phyloP scores from a whole-genome alignment of 2,888 invertebrate species.

The Cephus pygmeus region DNA sequence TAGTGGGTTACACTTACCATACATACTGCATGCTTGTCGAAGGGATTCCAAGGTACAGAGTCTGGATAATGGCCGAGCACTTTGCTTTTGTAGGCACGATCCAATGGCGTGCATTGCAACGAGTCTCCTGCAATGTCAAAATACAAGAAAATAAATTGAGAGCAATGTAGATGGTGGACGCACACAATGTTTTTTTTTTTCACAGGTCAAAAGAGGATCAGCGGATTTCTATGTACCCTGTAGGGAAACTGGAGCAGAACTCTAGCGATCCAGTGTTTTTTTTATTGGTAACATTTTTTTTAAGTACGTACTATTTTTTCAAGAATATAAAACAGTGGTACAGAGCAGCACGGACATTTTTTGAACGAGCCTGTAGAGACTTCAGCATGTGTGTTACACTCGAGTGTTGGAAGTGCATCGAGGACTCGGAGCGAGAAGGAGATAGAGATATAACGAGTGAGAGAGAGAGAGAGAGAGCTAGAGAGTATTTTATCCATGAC shows the following conservation, averaged over 20 bases:
- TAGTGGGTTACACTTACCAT: constrained; percentile 77
- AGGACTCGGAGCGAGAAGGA: neutral
- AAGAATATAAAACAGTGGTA: neutral
- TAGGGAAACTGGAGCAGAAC: neutral
- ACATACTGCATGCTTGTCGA: constrained; percentile 95
- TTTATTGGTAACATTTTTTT: neutral
- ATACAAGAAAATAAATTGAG: neutral
- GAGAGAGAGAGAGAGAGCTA: neutral
- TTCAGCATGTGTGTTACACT: neutral
- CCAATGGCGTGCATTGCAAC: constrained; percentile 89
- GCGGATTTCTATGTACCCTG: neutral
- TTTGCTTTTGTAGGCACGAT: constrained; percentile 93
- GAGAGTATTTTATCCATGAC: neutral
- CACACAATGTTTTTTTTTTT: too few relatives aligned
- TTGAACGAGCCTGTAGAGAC: neutral
- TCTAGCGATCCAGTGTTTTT: neutral
- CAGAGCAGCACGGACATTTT: neutral
- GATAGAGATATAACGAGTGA: neutral
- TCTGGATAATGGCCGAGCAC: constrained; percentile 96
- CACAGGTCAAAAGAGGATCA: neutral
- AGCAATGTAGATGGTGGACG: neutral
- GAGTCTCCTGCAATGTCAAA: constrained; percentile 75
- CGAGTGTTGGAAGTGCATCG: neutral
- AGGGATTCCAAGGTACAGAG: constrained; percentile 86
- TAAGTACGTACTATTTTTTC: neutral